Base-by-base conservation (phyloP, 2,797 vertebrate species). In the Hemibagrus guttatus region DNA sequence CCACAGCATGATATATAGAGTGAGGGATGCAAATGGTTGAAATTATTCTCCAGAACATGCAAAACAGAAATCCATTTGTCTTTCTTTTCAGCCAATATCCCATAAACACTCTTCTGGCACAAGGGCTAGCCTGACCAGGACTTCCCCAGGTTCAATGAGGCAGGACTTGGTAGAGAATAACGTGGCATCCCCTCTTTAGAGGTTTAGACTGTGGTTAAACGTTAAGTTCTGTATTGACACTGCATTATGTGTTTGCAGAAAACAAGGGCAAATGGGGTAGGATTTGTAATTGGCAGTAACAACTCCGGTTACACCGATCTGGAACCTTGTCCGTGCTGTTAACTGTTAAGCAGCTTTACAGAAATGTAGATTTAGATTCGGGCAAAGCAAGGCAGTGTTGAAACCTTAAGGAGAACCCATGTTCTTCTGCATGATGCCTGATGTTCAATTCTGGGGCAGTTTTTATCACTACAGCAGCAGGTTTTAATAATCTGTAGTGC, bases 11-110 rank as follows among this genome's bases (percentile, higher is more conserved):
- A 81, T 85, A 85, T 90, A 84, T 72, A 71, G 28, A 58, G 21
- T 71, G 76, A 75, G 13, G 16, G 42, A 88, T 64, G 86, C 86
- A 88, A 90, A 90, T 85, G 49, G 17, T 12, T 19, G 59, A 76
- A 31, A 81, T 21, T 13, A 4, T 84, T 83, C 78, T 87, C 75
- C 84, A 87, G 58, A 69, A 69, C 74, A 84, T 83, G 4, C 49
- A 63, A 75, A 68, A 59, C 61, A 78, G 7, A 31, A 17, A 31
- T 17, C 49, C 26, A 54, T 76, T 54, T 54, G 74, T 54, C 46
- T 54, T 76, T 54, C 23, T 76, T 54, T 52, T 21, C 49, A 9
- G 49, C 4, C 6, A 17, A 54, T 28, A 52, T 49, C 6, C 46
- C 7, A 49, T 49, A n/a, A 6, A 74, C 26, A 49, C 16, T n/a